Evolutionary conservation across 2,888 invertebrate species (phyloP).

Genomic region (Oscheius sp.): DNA sequence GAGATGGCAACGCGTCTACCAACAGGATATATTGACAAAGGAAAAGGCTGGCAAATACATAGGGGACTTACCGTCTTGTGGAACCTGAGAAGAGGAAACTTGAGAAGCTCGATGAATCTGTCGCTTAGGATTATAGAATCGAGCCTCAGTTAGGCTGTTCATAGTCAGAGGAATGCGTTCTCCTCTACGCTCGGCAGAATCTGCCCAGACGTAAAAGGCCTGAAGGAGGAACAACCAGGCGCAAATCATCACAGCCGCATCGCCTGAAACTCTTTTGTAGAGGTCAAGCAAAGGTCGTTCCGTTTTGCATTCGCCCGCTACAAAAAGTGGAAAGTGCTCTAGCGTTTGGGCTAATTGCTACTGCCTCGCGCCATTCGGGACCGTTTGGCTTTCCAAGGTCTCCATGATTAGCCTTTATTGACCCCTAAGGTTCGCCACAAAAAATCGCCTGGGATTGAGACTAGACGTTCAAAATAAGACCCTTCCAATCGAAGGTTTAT

Average conservation of each 20-base stretch:
- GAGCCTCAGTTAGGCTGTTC: conserved; percentile 40
- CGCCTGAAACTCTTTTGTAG: conserved; percentile 1
- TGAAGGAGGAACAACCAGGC: not conserved
- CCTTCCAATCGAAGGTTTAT: not conserved
- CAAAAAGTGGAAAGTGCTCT: conserved; percentile 27
- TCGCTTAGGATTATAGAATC: conserved; percentile 36
- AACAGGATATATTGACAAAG: too few relatives aligned
- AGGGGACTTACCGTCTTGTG: not conserved
- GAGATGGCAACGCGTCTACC: not conserved
- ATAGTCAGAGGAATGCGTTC: conserved; percentile 36
- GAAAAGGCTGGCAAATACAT: too few relatives aligned
- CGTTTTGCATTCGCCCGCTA: conserved; percentile 19
- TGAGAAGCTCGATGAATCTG: not conserved
- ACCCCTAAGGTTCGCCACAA: too few relatives aligned
- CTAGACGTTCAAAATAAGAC: not conserved
- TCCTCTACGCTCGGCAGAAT: conserved; percentile 9
- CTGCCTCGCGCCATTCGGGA: not conserved
- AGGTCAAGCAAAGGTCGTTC: conserved; percentile 21
- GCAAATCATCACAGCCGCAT: conserved; percentile 20
- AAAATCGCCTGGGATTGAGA: not conserved
- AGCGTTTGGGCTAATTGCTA: conserved; percentile 14
- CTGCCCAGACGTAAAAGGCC: not conserved
- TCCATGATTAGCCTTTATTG: conserved; percentile 1
- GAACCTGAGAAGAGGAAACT: not conserved
- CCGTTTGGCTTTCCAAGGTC: conserved; percentile 7